Percentiles rank a stretch among this genome's conserved stretches.
Conservation (phyloP, 1,140 invertebrate genomes). For the Drosophila mayri region DNA sequence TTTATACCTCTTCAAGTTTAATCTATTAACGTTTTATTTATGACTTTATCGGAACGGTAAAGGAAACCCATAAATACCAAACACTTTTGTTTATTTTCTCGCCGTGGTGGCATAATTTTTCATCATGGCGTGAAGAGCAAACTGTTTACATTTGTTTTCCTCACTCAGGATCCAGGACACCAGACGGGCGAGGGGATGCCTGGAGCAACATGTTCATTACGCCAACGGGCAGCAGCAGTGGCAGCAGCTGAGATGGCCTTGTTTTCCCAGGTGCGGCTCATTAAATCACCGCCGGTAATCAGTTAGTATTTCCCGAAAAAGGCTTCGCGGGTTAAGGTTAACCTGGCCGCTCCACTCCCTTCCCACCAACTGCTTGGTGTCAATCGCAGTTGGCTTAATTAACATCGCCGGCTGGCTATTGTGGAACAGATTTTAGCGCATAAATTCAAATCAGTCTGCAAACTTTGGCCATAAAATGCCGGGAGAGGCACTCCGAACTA, state of each 20-base stretch:
- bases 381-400: slow-evolving; percentile 70
- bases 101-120: slow-evolving; percentile 65
- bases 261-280: slow-evolving; percentile 70
- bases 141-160: slow-evolving; percentile 78
- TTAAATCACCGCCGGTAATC: slow-evolving; percentile 74
- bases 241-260: slow-evolving; percentile 16
- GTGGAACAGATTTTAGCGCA: slow-evolving; percentile 21
- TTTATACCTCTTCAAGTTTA: neutral
- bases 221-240: slow-evolving; percentile 5
- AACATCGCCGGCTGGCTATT: slow-evolving; percentile 43
- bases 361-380: slow-evolving; percentile 21
- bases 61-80: neutral
- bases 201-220: slow-evolving; percentile 67
- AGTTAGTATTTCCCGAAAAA: slow-evolving; percentile 13
- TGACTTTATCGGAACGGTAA: neutral
- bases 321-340: slow-evolving; percentile 47
- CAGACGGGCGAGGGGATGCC: slow-evolving; percentile 23
- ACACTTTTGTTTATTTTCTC: neutral
- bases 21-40: slow-evolving; percentile 6
- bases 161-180: slow-evolving; percentile 28
- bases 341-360: slow-evolving; percentile 21
- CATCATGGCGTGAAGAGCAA: slow-evolving; percentile 73
- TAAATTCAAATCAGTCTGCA: slow-evolving; percentile 59
- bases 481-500: slow-evolving; percentile 19
- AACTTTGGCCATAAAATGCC: slow-evolving; percentile 38